Evolutionary conservation across 2,888 invertebrate genomes (phyloP).

Genomic region (Polydrusus cervinus): DNA sequence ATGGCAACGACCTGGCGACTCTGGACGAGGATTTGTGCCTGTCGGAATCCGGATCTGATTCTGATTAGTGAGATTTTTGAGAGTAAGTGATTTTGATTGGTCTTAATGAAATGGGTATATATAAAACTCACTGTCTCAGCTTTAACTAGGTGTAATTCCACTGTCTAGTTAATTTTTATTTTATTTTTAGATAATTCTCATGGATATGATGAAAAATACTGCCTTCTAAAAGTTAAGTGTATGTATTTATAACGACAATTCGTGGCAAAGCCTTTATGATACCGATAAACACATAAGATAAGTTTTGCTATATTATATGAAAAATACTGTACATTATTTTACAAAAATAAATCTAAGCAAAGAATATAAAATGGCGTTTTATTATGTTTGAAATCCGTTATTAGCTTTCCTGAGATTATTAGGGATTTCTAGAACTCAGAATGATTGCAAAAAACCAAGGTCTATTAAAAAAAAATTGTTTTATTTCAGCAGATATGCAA

Average conservation of each 20-base stretch:
- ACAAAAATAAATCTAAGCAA: conserved; percentile 59
- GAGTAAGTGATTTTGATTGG: not conserved
- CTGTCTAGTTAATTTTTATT: not conserved
- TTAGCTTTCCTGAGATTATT: no score
- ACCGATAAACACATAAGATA: conserved; percentile 57
- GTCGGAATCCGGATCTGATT: conserved; percentile 89
- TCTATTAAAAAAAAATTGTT: not conserved
- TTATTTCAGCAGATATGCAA: conserved; percentile 2
- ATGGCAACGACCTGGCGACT: conserved; percentile 63
- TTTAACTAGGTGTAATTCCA: no score
- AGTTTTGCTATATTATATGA: conserved; percentile 59
- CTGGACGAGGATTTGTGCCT: conserved; percentile 90
- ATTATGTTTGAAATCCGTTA: no score
- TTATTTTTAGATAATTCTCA: conserved; percentile 43
- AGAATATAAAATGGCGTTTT: conserved; percentile 31
- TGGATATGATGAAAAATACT: conserved; percentile 39
- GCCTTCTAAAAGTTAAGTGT: conserved; percentile 44
- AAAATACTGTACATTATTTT: conserved; percentile 62
- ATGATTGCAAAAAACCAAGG: conserved; percentile 2
- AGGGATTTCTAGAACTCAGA: no score
- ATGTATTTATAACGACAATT: conserved; percentile 49
- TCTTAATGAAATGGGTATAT: no score
- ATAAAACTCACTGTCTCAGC: no score
- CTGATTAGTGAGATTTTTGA: conserved; percentile 58
- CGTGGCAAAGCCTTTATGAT: conserved; percentile 60